Percentiles rank a stretch among this genome's conserved stretches.
Conservation (phyloP, 2,113 vertebrate species). For the Pipa parva region DNA sequence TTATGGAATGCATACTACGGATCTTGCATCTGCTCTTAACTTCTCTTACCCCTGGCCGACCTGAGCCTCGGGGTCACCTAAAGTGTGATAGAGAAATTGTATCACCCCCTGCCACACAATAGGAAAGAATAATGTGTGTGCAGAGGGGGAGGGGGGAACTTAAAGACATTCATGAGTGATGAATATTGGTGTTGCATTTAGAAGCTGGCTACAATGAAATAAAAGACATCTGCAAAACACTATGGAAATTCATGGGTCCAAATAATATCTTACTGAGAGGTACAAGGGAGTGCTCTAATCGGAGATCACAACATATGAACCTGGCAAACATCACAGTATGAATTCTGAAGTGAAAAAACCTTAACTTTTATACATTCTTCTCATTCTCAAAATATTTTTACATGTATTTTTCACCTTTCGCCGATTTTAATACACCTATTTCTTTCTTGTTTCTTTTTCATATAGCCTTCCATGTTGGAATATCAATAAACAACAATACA, state of each 20-base stretch:
- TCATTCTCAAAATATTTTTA: too few relatives aligned
- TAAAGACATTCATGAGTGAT: background rate
- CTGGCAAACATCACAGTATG: too few relatives aligned
- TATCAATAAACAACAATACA: too few relatives aligned
- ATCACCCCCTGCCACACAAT: constrained; percentile 16
- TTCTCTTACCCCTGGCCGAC: constrained; percentile 31
- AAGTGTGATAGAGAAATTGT: constrained; percentile 28
- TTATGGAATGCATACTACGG: constrained; percentile 15
- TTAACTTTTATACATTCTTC: too few relatives aligned
- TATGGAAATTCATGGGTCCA: background rate
- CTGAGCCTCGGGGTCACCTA: constrained; percentile 26
- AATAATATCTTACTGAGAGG: background rate
- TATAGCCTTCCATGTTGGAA: too few relatives aligned
- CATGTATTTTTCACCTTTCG: too few relatives aligned
- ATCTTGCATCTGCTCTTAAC: constrained; percentile 12
- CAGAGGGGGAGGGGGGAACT: background rate
- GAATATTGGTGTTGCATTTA: background rate
- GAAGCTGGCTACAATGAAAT: too few relatives aligned
- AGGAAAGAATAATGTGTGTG: background rate
- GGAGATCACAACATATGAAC: too few relatives aligned
- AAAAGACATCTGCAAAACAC: background rate
- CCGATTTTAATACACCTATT: too few relatives aligned
- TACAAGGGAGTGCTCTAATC: too few relatives aligned
- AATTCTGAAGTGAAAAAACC: too few relatives aligned
- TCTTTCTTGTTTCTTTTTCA: too few relatives aligned